These are phyloP conservation scores for Julus scandinavius DNA, from an alignment of 2,888 invertebrate species.

Conservation along the genomic window DNA sequence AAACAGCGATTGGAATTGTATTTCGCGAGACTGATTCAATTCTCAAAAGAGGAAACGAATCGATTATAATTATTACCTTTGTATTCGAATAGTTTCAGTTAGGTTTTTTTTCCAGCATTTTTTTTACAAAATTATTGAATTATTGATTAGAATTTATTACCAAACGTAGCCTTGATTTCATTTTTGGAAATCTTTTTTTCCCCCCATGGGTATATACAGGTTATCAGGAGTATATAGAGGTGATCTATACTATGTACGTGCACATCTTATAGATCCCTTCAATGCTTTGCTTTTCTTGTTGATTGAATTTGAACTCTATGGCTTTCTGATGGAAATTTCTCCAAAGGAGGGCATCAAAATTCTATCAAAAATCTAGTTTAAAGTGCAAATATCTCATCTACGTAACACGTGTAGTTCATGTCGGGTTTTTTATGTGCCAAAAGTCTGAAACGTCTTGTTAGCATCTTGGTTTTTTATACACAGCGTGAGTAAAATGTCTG, in stretches of 20 bases:
- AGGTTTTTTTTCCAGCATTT: too few species aligned
- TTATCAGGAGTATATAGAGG: background rate
- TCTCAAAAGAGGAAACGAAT: background rate
- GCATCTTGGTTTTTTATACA: background rate
- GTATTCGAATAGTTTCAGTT: too few species aligned
- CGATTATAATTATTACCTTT: too few species aligned
- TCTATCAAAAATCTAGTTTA: background rate
- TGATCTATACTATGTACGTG: background rate
- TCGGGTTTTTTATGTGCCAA: too few species aligned
- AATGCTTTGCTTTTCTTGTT: background rate
- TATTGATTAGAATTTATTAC: background rate
- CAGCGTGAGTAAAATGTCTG: too few species aligned
- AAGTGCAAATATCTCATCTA: background rate
- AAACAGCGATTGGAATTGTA: too few species aligned
- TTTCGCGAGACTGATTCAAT: background rate
- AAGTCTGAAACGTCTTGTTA: background rate
- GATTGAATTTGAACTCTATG: background rate
- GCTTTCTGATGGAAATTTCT: background rate
- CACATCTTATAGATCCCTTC: background rate
- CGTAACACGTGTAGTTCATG: background rate
- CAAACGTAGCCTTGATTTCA: background rate
- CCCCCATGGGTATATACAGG: too few species aligned
- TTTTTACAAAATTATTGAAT: background rate
- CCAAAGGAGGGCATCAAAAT: background rate
- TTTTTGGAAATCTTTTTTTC: background rate